Base-by-base conservation (phyloP, 2,888 invertebrate genomes). In the Oxycera nigricornis region DNA sequence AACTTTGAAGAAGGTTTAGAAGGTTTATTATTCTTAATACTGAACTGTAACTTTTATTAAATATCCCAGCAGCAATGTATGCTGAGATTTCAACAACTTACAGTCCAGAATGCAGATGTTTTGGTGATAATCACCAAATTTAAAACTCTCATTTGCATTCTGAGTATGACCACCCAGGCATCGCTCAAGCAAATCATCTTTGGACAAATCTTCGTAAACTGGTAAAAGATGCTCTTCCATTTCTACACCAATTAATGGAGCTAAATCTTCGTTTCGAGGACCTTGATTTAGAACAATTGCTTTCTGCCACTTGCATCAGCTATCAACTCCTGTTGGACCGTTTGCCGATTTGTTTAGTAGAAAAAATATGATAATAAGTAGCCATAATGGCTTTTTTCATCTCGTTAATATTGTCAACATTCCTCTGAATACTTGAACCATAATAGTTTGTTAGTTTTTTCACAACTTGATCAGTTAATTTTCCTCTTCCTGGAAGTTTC, bases 271-370 rank as follows among this genome's bases (percentile, higher is more conserved):
- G n/a, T n/a, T 6, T n/a, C 17, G 11, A 6, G 50, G 50, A 50
- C 1, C 50, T 50, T 9, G 11, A 14, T n/a, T n/a, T 50, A 50
- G 4, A 50, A 17, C 17, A 17, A 50, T 50, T 50, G 50, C 50
- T 50, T 50, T 50, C 50, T 76, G 75, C 76, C 77, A 79, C 57
- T 79, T 73, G 67, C 79, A 79, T 77, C 79, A 80, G 74, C 77
- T 78, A 20, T 80, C 77, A 26, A 55, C 76, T n/a, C 78, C 77
- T 57, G 26, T 41, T 55, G 77, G 78, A 77, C 80, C 79, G 59
- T 77, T 73, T n/a, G 76, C 75, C 73, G 80, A 79, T 11, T 74
- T 67, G 26, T 50, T 55, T 55, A 24, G 55, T 55, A 24, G 55
- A 55, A 55, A 55, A 55, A 55, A 55, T 50, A 24, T 55, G 55